These are phyloP conservation scores for Hapalemur alaotrensis DNA, from an alignment of 2,797 vertebrate species.

Conservation along the genomic window DNA sequence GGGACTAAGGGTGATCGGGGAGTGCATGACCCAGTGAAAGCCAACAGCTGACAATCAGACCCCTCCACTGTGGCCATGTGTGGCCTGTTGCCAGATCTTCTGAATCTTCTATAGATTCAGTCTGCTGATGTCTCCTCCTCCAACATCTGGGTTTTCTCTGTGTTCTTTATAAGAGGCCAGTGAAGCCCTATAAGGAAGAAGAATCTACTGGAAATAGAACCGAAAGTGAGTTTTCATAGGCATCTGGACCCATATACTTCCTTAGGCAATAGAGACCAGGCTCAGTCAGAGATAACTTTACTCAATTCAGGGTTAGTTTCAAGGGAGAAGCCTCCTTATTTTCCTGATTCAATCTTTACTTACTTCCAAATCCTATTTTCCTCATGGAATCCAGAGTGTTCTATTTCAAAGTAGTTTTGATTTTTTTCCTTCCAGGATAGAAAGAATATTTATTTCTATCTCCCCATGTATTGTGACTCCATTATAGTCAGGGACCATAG, in stretches of 20 bases:
- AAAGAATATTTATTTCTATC: background rate
- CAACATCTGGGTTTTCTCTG: background rate
- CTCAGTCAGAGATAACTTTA: background rate
- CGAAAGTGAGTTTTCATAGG: background rate
- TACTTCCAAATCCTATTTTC: background rate
- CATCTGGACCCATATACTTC: background rate
- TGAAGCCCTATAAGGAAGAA: background rate
- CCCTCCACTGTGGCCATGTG: background rate
- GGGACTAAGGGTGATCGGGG: background rate
- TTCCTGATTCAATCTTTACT: background rate
- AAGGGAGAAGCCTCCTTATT: background rate
- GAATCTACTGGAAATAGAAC: background rate
- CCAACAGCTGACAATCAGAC: background rate
- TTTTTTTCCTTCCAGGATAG: background rate
- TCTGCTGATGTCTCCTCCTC: background rate
- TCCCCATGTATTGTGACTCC: background rate
- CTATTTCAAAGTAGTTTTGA: background rate
- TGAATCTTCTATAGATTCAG: background rate
- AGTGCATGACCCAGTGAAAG: background rate
- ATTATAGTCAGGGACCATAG: background rate
- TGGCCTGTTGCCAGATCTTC: background rate
- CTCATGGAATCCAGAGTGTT: background rate
- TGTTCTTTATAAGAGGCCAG: background rate
- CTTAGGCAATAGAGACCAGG: background rate
- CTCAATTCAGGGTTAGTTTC: background rate